phyloP scores from a whole-genome alignment of 2,888 invertebrate species.

The Brachypalpus laphriformis region DNA sequence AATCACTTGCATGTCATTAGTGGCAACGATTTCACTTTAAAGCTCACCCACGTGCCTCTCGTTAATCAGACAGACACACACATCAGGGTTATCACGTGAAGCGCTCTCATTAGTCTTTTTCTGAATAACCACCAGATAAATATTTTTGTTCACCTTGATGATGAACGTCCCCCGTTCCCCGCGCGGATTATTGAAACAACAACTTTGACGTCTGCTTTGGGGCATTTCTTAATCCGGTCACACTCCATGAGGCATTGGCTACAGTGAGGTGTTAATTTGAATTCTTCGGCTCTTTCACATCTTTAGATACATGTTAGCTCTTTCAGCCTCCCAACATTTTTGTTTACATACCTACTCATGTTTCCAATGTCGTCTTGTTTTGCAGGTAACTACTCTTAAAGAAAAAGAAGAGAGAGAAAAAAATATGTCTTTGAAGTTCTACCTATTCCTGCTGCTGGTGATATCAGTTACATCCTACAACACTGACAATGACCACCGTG shows the following conservation, averaged over 20 bases:
- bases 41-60: not conserved
- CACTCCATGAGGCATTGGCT: conserved; percentile 25
- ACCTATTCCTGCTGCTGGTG: conserved; percentile 57
- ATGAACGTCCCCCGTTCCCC: not conserved
- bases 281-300: conserved; percentile 25
- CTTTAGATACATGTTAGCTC: not conserved
- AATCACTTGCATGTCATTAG: too few relatives aligned
- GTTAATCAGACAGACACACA: not conserved
- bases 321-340: not conserved
- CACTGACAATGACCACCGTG: conserved; percentile 38
- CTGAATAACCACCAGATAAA: not conserved
- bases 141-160: conserved; percentile 18
- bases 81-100: not conserved
- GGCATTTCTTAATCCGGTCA: conserved; percentile 39
- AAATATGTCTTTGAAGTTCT: conserved; percentile 63
- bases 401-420: not conserved
- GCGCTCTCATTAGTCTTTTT: not conserved
- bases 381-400: not conserved
- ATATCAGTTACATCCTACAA: conserved; percentile 61
- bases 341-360: not conserved
- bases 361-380: conserved; percentile 3
- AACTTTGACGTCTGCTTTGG: not conserved
- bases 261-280: conserved; percentile 30
- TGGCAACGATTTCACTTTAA: not conserved
- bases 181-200: not conserved